phyloP scores from a whole-genome alignment of 2,113 vertebrate species.

The Thunnus maccoyii region DNA sequence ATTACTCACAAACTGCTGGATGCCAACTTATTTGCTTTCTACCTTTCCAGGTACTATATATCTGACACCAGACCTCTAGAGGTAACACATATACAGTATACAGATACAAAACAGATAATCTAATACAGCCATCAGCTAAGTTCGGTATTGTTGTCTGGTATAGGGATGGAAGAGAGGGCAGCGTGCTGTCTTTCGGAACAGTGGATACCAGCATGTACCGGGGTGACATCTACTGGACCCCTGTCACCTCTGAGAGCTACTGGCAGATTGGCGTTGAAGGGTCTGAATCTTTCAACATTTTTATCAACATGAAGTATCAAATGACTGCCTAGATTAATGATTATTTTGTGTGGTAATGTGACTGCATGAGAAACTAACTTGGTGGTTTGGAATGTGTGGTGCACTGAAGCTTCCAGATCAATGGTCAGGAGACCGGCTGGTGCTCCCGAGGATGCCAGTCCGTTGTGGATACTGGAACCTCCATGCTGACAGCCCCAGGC shows the following conservation, averaged over 20 bases:
- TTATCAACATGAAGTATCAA: not conserved
- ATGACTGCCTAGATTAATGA: not conserved
- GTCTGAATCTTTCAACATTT: constrained; percentile 46
- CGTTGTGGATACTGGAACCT: constrained; percentile 82
- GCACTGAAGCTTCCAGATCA: constrained; percentile 72
- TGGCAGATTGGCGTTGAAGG: constrained; percentile 75
- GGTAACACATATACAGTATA: not conserved
- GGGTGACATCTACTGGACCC: constrained; percentile 75
- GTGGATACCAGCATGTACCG: constrained; percentile 61
- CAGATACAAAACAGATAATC: too few species aligned
- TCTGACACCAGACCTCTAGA: not conserved
- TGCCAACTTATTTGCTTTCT: constrained; percentile 71
- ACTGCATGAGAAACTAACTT: not conserved
- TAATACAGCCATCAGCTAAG: not conserved
- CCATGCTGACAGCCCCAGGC: constrained; percentile 72
- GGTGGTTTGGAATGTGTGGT: not conserved
- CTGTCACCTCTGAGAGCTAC: constrained; percentile 72
- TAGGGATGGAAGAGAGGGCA: constrained; percentile 62
- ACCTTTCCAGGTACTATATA: constrained; percentile 57
- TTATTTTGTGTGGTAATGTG: not conserved
- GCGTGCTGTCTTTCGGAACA: constrained; percentile 72
- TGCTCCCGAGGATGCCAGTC: constrained; percentile 81
- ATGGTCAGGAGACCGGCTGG: constrained; percentile 64
- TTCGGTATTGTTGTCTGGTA: constrained; percentile 20
- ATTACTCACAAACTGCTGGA: constrained; percentile 60